Evolutionary conservation across 2,888 invertebrate genomes (phyloP), one percentile per base, ranked within the genome.

Genomic region (Hypomecis punctinalis): DNA sequence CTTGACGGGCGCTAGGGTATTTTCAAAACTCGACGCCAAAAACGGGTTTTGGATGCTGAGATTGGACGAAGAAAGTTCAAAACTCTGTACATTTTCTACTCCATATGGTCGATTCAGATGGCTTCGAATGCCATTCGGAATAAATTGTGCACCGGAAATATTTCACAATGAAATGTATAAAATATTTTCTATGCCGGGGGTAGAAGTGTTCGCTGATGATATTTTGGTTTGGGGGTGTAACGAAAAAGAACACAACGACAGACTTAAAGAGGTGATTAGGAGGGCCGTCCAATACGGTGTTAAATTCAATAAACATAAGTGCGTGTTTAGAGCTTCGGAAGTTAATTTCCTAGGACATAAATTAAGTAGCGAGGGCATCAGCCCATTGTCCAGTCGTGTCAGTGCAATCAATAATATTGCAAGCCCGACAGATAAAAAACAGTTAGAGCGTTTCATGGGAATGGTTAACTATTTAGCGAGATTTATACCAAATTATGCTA

Each of bases 101-200:
- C 60, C 59, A 3, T 59, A 42, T 37, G 59, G 59, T 9, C 51
- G 58, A 10, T 58, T 10, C 13, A 35, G 49, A 37, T 59, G 51
- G 51, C 51, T 59, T 13, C 35, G 58, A 9, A 43, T 51, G 43
- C 58, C 51, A 23, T 51, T 51, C 8, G 58, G 58, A 9, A 59
- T 59, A 6, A 59, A 59, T 7, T 51, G 51, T n/a, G 58, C 58
- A 1, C 45, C 58, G 2, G 58, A 59, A 45, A 51, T 59, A 36
- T 59, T 59, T 59, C 58, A 59, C 43, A 40, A 51, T 7, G 58
- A 59, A 33, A 57, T 57, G 57, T 57, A 35, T 10, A 58, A 58
- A 49, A 56, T 56, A 56, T 56, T 56, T 56, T n/a, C 48, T n/a
- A 51, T 58, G 51, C 8, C 35, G 7, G 51, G 59, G 10, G 47